Conservation (phyloP, 1,140 invertebrate species). For the Panulirus ornatus region DNA sequence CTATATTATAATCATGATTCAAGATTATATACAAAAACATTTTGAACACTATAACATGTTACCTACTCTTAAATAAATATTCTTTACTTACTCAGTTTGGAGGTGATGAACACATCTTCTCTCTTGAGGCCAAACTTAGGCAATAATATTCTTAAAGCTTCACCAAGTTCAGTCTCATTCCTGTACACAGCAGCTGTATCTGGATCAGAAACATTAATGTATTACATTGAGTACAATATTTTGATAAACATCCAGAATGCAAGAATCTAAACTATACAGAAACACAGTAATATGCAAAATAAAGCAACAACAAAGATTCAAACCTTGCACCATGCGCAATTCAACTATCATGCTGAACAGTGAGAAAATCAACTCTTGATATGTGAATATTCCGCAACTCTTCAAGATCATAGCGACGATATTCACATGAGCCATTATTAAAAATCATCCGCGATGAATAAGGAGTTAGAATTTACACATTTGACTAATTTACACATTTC, state of each 20-base stretch:
- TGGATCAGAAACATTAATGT: slow-evolving; percentile 29
- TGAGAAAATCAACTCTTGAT: not conserved
- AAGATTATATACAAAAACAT: too few species aligned
- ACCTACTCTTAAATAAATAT: not conserved
- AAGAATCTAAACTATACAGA: too few species aligned
- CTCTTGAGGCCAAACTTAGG: slow-evolving; percentile 43
- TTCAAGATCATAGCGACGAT: too few species aligned
- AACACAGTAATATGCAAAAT: not conserved
- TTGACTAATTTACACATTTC: too few species aligned
- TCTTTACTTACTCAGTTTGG: slow-evolving; percentile 50
- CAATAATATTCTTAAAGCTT: slow-evolving; percentile 34
- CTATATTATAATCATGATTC: too few species aligned
- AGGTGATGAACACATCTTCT: slow-evolving; percentile 58
- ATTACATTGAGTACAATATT: not conserved
- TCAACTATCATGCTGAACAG: not conserved
- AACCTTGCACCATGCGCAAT: not conserved
- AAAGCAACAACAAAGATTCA: not conserved
- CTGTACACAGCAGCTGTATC: slow-evolving; percentile 60
- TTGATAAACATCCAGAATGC: not conserved
- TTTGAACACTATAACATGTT: not conserved
- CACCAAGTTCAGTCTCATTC: slow-evolving; percentile 45
- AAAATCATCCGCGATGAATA: too few species aligned
- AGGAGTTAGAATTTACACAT: too few species aligned
- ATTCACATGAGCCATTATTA: too few species aligned
- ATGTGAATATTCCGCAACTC: not conserved